Evolutionary conservation across 2,888 invertebrate species (phyloP).

Genomic region (Horisme vitalbata): DNA sequence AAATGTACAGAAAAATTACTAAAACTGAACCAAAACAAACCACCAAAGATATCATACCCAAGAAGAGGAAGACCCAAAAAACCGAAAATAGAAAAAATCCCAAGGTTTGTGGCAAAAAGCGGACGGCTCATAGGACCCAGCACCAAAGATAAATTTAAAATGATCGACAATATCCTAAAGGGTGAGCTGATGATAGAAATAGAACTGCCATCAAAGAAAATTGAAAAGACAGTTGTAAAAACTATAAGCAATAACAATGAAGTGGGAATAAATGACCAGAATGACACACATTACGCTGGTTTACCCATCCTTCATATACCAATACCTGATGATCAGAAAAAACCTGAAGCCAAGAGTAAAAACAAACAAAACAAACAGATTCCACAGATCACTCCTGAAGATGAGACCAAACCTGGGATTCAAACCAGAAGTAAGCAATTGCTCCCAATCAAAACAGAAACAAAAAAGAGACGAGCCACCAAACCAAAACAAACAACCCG

Average conservation of each 20-base stretch:
- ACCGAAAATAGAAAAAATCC: slow-evolving; percentile 16
- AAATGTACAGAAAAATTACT: slow-evolving; percentile 25
- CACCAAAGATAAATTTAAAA: slow-evolving; percentile 47
- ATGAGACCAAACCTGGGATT: slow-evolving; percentile 11
- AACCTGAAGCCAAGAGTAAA: slow-evolving; percentile 6
- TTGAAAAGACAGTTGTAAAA: slow-evolving; percentile 19
- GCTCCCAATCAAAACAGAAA: slow-evolving; percentile 8
- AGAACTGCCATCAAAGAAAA: slow-evolving; percentile 24
- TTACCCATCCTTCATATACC: neutral
- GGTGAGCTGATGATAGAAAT: slow-evolving; percentile 63
- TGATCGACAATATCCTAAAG: slow-evolving; percentile 61
- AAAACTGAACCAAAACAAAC: slow-evolving; percentile 18
- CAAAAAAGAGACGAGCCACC: neutral
- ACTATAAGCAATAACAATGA: slow-evolving; percentile 73
- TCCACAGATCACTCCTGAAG: neutral
- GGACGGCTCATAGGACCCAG: slow-evolving; percentile 47
- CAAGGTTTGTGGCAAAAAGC: slow-evolving; percentile 42
- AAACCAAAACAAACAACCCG: slow-evolving; percentile 9
- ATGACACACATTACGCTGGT: slow-evolving; percentile 36
- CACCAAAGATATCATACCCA: slow-evolving; percentile 16
- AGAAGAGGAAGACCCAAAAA: slow-evolving; percentile 14
- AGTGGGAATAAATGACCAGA: slow-evolving; percentile 60
- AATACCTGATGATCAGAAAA: slow-evolving; percentile 1
- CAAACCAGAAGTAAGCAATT: slow-evolving; percentile 20
- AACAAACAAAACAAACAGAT: slow-evolving; percentile 8